Conservation (phyloP, 37 sponge, comb jelly and placozoan species). For the Halisarca cf. caerulea region DNA sequence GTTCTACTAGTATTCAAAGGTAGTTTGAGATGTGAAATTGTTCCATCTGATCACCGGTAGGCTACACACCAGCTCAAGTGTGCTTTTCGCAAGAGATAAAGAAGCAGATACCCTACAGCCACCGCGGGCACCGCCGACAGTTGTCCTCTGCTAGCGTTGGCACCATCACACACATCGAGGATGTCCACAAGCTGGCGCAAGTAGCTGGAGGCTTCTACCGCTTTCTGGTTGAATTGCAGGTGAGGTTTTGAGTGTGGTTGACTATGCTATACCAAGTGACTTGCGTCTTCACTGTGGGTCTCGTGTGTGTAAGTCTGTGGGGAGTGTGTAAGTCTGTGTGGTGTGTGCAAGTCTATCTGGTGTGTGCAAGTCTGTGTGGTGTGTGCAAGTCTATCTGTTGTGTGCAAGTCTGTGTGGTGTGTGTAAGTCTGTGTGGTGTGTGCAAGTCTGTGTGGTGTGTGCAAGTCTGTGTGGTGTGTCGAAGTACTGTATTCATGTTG, state of each 20-base stretch:
- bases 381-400: neutral
- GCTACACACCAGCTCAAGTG: conserved; percentile 45
- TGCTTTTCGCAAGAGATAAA: conserved; percentile 45
- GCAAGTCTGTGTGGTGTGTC: neutral
- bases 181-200: conserved; percentile 46
- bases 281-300: too few species aligned
- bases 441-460: neutral
- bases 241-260: conserved; percentile 6
- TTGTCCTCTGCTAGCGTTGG: neutral
- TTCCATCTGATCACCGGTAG: neutral
- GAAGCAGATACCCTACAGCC: neutral
- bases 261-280: too few species aligned
- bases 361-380: too few species aligned
- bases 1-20: too few species aligned
- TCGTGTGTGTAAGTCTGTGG: too few species aligned
- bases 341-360: too few species aligned
- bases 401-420: neutral
- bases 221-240: conserved; percentile 47
- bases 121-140: neutral
- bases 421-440: neutral
- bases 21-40: neutral
- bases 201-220: conserved; percentile 55
- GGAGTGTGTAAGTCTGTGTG: too few species aligned
- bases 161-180: conserved; percentile 20
- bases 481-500: conserved; percentile 28